A percentile compares a stretch with the other conserved stretches of the same genome.
Evolutionary conservation across 2,888 invertebrate genomes (phyloP).

Genomic region (Drosophila picticornis): DNA sequence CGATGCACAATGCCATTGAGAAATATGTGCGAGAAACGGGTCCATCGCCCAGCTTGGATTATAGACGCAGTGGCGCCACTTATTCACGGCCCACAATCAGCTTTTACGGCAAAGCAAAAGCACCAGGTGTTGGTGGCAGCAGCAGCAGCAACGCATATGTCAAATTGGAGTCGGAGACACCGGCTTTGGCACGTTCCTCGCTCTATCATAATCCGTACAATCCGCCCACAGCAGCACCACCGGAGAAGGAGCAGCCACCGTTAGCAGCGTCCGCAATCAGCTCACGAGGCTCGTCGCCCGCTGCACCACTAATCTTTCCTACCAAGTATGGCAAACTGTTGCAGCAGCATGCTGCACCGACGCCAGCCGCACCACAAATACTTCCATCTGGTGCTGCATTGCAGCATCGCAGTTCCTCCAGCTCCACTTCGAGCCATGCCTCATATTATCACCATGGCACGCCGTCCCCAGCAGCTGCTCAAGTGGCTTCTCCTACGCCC

Average conservation of each 20-base stretch:
- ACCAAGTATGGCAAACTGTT: conserved; percentile 76
- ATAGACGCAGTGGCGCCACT: conserved; percentile 28
- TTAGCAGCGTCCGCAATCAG: not conserved
- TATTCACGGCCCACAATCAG: conserved; percentile 14
- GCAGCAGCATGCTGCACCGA: conserved; percentile 45
- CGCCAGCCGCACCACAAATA: conserved; percentile 11
- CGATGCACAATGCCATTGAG: conserved; percentile 73
- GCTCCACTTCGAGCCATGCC: conserved; percentile 28
- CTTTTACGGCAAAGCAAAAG: conserved; percentile 43
- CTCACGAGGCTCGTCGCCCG: conserved; percentile 40
- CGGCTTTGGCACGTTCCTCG: conserved; percentile 53
- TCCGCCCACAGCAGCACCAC: conserved; percentile 37
- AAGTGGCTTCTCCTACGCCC: conserved; percentile 75
- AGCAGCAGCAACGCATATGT: conserved; percentile 29
- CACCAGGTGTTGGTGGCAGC: conserved; percentile 11
- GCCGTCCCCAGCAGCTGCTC: conserved; percentile 74
- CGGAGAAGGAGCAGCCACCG: conserved; percentile 21
- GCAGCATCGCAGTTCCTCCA: conserved; percentile 24
- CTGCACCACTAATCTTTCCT: conserved; percentile 67
- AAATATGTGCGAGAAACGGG: conserved; percentile 67
- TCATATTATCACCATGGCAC: conserved; percentile 65
- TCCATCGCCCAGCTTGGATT: conserved; percentile 65
- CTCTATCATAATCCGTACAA: conserved; percentile 81
- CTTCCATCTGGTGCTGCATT: conserved; percentile 19
- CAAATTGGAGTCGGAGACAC: conserved; percentile 61